Base-by-base conservation (phyloP, 1,140 invertebrate species). In the Thalassaphorura encarpata region DNA sequence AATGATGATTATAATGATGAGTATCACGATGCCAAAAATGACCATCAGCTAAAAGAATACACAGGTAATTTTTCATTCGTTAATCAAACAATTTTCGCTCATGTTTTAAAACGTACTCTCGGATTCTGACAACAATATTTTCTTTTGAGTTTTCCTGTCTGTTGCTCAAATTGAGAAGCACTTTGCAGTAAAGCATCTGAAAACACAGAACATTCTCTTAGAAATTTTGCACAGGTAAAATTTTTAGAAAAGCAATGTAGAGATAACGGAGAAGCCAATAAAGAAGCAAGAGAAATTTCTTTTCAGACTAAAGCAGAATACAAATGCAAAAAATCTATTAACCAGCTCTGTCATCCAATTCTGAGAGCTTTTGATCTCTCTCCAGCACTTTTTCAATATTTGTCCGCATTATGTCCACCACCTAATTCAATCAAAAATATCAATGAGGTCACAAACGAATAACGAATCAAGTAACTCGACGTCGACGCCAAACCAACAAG, bases 301-400 rank as follows among this genome's bases (percentile, higher is more conserved):
- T 4, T 27, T 4, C 21, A 24, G 18, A 43, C 8, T 6, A 43
- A 43, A 13, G 8, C 42, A 16, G 19, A 43, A 13, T 21, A 43
- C 15, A 43, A 13, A 13, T 19, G 11, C 6, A 13, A 21, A 43
- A 13, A 16, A 11, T 13, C 8, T 11, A 16, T 31, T 54, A 67
- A 78, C 80, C 79, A 69, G 80, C 78, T 70, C 80, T 71, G 68
- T 81, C 77, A 64, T 83, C 81, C 52, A 83, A 69, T 68, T 83
- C 80, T 48, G 79, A 79, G 49, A 83, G 73, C 69, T 83, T 83
- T 68, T 77, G 72, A 72, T 83, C 81, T 67, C 81, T 74, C 66
- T 83, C 81, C 52, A 83, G 67, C 16, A 83, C 81, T 69, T 83
- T 83, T 61, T 83, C 81, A 51, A 83, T 80, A 72, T 83, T 83